Evolutionary conservation across 2,797 vertebrate species (phyloP), one percentile per base, ranked within the genome.

Genomic region (Mormyrops boulengeri): DNA sequence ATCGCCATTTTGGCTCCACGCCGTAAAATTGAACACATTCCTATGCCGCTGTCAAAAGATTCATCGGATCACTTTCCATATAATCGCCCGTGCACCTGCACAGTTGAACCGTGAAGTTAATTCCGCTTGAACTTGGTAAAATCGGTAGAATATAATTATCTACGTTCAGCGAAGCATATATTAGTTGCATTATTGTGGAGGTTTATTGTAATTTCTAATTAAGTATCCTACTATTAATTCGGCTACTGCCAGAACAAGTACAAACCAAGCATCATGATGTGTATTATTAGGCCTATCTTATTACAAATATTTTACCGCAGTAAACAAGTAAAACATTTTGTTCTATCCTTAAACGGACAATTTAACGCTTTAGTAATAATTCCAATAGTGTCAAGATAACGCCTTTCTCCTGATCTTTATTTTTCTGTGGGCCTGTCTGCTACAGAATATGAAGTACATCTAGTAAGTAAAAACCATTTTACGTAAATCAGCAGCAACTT

Each of bases 1-100:
- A 91, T 91, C 91, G 93, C 95, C 95, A 96, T 95, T 93, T 95
- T 95, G 95, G 95, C 93, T 95, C 95, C 22, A 14, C 87, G 89
- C 85, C 14, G 60, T 66, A 89, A n/a, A 49, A 17, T 52, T 77
- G 50, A 44, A 66, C 82, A 66, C 22, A n/a, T 57, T 49, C 57
- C 57, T 89, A 49, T 47, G 57, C 49, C 84, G 60, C 84, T 87
- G 85, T 87, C 60, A 73, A 87, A 73, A n/a, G 30, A 26, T 53
- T 88, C 47, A 69, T 73, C 60, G 55, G 41, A 41, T 73, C 84
- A 55, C 60, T 52, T 50, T 89, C 85, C 62, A 9, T 86, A 69
- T 38, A 26, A 30, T 86, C 55, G 57, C 47, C 60, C 26, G 19
- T 49, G 89, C 60, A 17, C n/a, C 60, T 49, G 38, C 85, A n/a